These are phyloP conservation scores for Caradrina clavipalpis DNA, from an alignment of 2,888 invertebrate genomes.

Conservation along the genomic window DNA sequence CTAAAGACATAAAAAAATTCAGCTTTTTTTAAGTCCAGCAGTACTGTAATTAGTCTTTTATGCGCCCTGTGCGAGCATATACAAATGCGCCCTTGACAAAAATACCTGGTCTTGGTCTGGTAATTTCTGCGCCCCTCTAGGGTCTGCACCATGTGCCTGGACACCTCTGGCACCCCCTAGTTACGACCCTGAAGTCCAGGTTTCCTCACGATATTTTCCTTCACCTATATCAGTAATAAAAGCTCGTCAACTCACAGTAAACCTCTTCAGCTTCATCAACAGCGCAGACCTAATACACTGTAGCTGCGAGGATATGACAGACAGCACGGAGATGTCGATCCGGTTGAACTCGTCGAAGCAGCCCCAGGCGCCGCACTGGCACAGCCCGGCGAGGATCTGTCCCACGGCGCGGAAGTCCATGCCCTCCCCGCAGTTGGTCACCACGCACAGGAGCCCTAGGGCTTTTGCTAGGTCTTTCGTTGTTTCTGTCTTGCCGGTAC, in stretches of 20 bases:
- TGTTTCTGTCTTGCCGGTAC: conserved; percentile 98
- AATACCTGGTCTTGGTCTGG: no score
- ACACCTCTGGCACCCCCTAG: no score
- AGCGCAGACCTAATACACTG: conserved; percentile 97
- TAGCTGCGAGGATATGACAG: conserved; percentile 97
- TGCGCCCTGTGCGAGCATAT: no score
- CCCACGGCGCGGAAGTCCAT: conserved; percentile 96
- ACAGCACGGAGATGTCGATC: conserved; percentile 97
- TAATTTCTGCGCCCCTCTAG: no score
- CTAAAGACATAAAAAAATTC: no score
- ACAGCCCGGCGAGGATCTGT: conserved; percentile 93
- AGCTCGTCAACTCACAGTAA: conserved; percentile 91
- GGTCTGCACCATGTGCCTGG: no score
- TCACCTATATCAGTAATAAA: no score
- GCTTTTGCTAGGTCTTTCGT: conserved; percentile 98
- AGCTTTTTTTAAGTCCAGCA: no score
- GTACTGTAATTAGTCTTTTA: no score
- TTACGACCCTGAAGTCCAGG: no score
- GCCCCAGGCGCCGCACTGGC: conserved; percentile 98
- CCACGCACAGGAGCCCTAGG: conserved; percentile 95
- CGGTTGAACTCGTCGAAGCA: conserved; percentile 99
- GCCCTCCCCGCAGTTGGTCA: conserved; percentile 98
- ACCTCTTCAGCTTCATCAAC: conserved; percentile 93
- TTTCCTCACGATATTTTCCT: no score
- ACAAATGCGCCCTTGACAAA: no score